Conservation (phyloP, 2,113 vertebrate genomes). For the Micronycteris hirsuta region DNA sequence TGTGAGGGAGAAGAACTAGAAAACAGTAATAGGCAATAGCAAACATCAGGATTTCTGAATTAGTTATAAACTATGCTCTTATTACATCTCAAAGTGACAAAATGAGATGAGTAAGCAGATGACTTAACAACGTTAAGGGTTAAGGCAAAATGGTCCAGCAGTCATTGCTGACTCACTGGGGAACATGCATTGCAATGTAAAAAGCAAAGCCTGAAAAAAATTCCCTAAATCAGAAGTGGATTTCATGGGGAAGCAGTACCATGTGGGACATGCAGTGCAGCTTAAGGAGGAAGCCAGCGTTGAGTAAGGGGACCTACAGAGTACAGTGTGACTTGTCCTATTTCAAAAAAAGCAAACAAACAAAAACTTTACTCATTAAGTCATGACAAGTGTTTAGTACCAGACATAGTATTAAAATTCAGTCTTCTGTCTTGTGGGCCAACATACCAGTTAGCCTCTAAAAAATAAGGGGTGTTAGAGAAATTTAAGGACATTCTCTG, state of each 20-base stretch:
- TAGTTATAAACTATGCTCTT: neutral
- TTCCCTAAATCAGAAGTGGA: neutral
- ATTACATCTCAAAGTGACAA: neutral
- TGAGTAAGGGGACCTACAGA: fast-evolving
- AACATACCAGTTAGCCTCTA: neutral
- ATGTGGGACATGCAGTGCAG: fast-evolving
- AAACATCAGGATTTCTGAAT: neutral
- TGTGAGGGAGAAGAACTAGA: neutral
- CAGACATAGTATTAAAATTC: neutral
- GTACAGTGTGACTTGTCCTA: neutral
- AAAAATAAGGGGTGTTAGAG: neutral
- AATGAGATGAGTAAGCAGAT: neutral
- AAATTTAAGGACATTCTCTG: neutral
- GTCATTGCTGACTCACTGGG: neutral
- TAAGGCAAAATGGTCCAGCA: neutral
- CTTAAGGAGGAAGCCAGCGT: neutral
- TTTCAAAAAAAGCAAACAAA: neutral
- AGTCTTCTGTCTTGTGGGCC: neutral
- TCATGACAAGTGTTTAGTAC: neutral
- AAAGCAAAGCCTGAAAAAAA: neutral
- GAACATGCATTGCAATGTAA: neutral
- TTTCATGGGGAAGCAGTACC: neutral
- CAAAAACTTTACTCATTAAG: neutral
- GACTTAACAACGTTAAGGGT: neutral
- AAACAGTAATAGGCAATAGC: neutral